A percentile compares a stretch with the other conserved stretches of the same genome.
These are phyloP conservation scores for Euglossa dilemma DNA, from an alignment of 1,140 invertebrate genomes.

Conservation along the genomic window DNA sequence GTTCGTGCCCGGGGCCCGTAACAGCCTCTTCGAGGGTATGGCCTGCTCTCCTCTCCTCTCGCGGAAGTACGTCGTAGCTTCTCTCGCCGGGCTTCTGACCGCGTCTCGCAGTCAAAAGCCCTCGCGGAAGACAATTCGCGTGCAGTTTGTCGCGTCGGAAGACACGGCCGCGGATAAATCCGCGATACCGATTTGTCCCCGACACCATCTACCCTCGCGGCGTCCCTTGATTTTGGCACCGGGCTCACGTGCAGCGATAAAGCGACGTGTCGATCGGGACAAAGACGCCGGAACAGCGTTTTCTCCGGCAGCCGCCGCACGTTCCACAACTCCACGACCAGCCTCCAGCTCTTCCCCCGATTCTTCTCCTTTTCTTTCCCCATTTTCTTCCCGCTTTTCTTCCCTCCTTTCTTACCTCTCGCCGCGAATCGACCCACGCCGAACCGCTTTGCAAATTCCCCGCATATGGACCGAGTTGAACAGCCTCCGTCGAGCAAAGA, in stretches of 20 bases:
- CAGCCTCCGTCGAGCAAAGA: no score
- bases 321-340: neutral
- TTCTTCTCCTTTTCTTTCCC: neutral
- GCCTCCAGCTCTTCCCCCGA: no score
- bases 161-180: constrained; percentile 35
- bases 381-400: no score
- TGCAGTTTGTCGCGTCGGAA: constrained; percentile 48
- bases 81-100: neutral
- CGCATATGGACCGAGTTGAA: no score
- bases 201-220: no score
- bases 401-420: no score
- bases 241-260: constrained; percentile 58
- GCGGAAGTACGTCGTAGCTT: constrained; percentile 12
- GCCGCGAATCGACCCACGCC: no score
- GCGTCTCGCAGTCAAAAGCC: constrained; percentile 34
- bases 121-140: constrained; percentile 55
- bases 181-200: constrained; percentile 38
- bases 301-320: no score
- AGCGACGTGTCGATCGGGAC: constrained; percentile 47
- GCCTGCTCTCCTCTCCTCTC: no score
- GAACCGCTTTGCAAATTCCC: no score
- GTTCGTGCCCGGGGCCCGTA: constrained; percentile 9
- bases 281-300: constrained; percentile 5
- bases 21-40: neutral
- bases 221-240: constrained; percentile 54